Conservation (phyloP, 2,888 invertebrate genomes). For the Eupithecia subumbrata region DNA sequence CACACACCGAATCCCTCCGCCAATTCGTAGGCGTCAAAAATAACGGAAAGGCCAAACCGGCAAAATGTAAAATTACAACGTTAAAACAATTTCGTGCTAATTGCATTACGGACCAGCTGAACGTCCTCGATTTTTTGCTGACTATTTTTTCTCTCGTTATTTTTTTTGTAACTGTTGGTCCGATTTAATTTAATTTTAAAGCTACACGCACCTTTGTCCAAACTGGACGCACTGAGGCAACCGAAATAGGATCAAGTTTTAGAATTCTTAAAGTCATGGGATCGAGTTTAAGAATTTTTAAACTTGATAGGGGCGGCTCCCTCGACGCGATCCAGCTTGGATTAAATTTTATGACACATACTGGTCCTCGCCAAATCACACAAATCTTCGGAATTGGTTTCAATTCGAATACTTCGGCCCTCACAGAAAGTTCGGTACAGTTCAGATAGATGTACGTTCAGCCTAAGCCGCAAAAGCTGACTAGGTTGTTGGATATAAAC, state of each 20-base stretch:
- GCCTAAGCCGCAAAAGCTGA: background rate
- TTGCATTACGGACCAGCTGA: slow-evolving; percentile 41
- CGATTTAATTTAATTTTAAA: slow-evolving; percentile 37
- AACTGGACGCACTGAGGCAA: background rate
- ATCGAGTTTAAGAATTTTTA: background rate
- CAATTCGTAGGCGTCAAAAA: slow-evolving; percentile 8
- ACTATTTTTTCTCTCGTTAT: slow-evolving; percentile 38
- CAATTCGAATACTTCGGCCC: background rate
- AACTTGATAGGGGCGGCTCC: background rate
- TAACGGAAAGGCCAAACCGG: slow-evolving; percentile 22
- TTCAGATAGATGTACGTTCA: background rate
- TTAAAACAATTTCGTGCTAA: slow-evolving; percentile 46
- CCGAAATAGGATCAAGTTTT: background rate
- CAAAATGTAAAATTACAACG: slow-evolving; percentile 37
- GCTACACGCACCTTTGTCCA: slow-evolving; percentile 14
- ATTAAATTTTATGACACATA: background rate
- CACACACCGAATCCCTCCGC: slow-evolving; percentile 10
- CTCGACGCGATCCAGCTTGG: background rate
- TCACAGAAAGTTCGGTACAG: background rate
- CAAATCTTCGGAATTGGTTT: background rate
- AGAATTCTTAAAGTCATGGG: background rate
- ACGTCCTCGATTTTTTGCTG: slow-evolving; percentile 39
- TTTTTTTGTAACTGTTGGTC: slow-evolving; percentile 40
- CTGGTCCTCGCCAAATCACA: background rate
- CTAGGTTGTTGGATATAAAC: background rate